Evolutionary conservation across 2,888 invertebrate species (phyloP).

Genomic region (Microdon myrmicae): DNA sequence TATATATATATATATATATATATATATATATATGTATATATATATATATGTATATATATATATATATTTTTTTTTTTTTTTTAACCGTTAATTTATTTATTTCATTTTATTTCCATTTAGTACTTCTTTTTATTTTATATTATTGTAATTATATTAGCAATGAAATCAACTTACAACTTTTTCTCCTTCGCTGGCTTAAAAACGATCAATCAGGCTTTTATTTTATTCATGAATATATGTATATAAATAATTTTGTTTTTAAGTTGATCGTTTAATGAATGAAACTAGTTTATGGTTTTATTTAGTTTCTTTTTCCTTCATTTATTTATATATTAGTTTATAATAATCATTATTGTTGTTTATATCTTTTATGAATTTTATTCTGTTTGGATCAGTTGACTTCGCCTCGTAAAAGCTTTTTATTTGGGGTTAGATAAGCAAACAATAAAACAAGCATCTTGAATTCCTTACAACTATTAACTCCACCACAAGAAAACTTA

Average conservation of each 20-base stretch:
- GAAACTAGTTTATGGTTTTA: too few species aligned
- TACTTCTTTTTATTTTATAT: slow-evolving; percentile 10
- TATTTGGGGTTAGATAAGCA: slow-evolving; percentile 34
- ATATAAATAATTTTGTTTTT: slow-evolving; percentile 25
- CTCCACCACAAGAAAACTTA: slow-evolving; percentile 24
- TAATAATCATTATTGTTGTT: slow-evolving; percentile 22
- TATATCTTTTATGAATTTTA: slow-evolving; percentile 5
- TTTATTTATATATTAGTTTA: slow-evolving; percentile 11
- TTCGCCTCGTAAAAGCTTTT: background rate
- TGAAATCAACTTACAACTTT: too few species aligned
- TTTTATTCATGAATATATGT: slow-evolving; percentile 28
- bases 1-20: slow-evolving; percentile 3
- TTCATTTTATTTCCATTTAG: slow-evolving; percentile 8
- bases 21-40: slow-evolving; percentile 3
- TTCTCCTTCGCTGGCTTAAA: slow-evolving; percentile 2
- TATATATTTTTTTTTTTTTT: slow-evolving; percentile 24
- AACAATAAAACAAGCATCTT: slow-evolving; percentile 28
- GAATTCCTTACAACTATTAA: slow-evolving; percentile 26
- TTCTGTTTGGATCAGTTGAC: background rate
- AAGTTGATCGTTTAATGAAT: too few species aligned
- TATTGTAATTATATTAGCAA: background rate
- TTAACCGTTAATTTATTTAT: slow-evolving; percentile 23
- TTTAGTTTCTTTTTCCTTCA: slow-evolving; percentile 3
- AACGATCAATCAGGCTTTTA: slow-evolving; percentile 36
- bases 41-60: slow-evolving; percentile 1